Evolutionary conservation across 2,888 invertebrate species (phyloP).

Genomic region (Idaea biselata): DNA sequence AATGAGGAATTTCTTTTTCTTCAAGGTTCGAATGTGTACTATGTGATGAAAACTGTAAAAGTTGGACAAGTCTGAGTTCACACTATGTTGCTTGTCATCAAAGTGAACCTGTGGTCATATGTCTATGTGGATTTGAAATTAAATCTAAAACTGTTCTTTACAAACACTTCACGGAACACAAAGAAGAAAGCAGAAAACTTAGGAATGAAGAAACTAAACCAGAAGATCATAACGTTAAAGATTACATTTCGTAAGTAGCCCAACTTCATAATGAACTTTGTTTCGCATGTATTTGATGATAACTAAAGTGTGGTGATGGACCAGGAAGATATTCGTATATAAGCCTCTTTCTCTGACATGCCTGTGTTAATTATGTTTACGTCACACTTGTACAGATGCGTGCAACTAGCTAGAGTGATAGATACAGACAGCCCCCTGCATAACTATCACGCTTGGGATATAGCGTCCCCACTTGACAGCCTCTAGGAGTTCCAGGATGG

Average conservation of each 20-base stretch:
- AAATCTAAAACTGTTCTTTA: constrained; percentile 66
- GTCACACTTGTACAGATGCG: no score
- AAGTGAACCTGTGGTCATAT: constrained; percentile 55
- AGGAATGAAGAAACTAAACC: constrained; percentile 42
- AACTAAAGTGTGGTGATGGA: not conserved
- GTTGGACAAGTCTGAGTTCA: constrained; percentile 53
- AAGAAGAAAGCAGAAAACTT: constrained; percentile 52
- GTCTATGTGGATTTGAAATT: constrained; percentile 64
- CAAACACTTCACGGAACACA: constrained; percentile 67
- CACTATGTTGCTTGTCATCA: constrained; percentile 59
- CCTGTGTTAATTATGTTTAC: no score
- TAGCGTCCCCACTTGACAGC: no score
- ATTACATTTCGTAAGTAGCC: constrained; percentile 64
- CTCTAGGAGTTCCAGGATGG: no score
- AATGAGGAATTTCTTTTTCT: constrained; percentile 17
- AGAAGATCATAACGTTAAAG: constrained; percentile 56
- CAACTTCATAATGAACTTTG: not conserved
- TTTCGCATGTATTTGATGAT: not conserved
- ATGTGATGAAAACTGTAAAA: constrained; percentile 55
- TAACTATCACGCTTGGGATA: no score
- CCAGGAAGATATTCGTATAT: no score
- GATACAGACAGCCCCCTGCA: no score
- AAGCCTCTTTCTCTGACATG: no score
- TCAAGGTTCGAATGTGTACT: constrained; percentile 57
- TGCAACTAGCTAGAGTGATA: no score